Base-by-base conservation (phyloP, 1,140 invertebrate genomes). In the Bombus superbus region DNA sequence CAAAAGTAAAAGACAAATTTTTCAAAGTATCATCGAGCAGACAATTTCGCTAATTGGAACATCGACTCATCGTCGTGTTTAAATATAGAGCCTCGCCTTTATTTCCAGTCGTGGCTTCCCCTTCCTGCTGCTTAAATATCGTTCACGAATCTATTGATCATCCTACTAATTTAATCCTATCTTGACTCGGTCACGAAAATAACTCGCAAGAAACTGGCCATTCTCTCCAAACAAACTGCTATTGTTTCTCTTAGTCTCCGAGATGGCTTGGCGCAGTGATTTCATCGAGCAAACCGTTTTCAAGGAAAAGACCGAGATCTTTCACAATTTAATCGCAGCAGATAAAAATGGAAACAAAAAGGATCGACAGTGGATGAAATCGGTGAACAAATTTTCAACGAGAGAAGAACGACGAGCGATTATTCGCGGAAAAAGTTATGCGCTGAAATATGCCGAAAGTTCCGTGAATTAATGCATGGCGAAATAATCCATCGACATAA, bases 401-500 rank as follows among this genome's bases (percentile, higher is more conserved):
- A 22, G 9, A 13, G 28, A 35, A 28, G 18, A 32, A 5, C 53
- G 9, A 5, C 53, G 9, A 32, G 11, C 25, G 8, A 25, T n/a
- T 3, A 42, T 4, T 44, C 2, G n/a, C 6, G 59, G 32, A 53
- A 66, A 76, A 76, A 76, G 59, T 76, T 76, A 40, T 15, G 42
- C 8, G 10, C 15, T 32, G 73, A 32, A 66, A 83, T 76, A 76
- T 47, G 35, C 11, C 42, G 25, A 40, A 83, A 83, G 59, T 76
- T 83, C 32, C 10, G n/a, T 76, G 73, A 22, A 76, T 83, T 76
- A 83, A 83, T 83, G 81, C 57, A 82, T 47, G 13, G 25, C 18
- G 73, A 66, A 83, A 83, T 83, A 83, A 76, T 83, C 75, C 72
- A 83, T 76, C 47, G 72, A 59, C 42, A 76, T 76, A 83, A 76